Base-by-base conservation (phyloP, 2,888 invertebrate species). In the Drosophila antonietae region DNA sequence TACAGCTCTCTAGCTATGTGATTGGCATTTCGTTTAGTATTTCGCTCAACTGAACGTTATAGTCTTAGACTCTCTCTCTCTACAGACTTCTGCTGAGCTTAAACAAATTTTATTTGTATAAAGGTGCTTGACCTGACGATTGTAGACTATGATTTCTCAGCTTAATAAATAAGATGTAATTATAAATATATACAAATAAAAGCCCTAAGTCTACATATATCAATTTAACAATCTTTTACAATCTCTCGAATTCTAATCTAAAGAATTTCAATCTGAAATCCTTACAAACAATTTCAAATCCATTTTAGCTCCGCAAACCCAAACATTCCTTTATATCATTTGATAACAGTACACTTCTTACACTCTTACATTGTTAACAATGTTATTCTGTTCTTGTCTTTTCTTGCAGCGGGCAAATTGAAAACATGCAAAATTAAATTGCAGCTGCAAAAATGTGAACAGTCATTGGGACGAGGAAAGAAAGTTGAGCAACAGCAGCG, bases 381-480 rank as follows among this genome's bases (percentile, higher is more conserved):
- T 31, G 31, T 68, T 67, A 12, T 55, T 49, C 55, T 10, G 14
- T 14, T 60, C 14, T 35, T 43, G 52, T 55, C 31, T 67, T 63
- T 74, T 41, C 56, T 78, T 81, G 18, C 82, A 89, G 89, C 39
- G 63, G 53, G 64, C 71, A 71, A 89, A 83, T 89, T 81, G 64
- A 83, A 68, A 71, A 46, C 67, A 67, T 64, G 77, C 77, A 44
- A 62, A 76, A 52, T 58, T 37, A 64, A 86, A 89, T 73, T 81
- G 74, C 63, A 64, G 58, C 68, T 66, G 41, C 33, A 63, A 73
- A 72, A 57, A 57, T 73, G 75, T 74, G 49, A 73, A 35, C 12
- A 41, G 31, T 41, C 43, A 31, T 10, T 9, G 14, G 47, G 7
- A 8, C 15, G 7, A 5, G 49, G 10, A n/a, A 31, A 51, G 7